Evolutionary conservation across 1,140 invertebrate genomes (phyloP).

Genomic region (Drosophila busckii): DNA sequence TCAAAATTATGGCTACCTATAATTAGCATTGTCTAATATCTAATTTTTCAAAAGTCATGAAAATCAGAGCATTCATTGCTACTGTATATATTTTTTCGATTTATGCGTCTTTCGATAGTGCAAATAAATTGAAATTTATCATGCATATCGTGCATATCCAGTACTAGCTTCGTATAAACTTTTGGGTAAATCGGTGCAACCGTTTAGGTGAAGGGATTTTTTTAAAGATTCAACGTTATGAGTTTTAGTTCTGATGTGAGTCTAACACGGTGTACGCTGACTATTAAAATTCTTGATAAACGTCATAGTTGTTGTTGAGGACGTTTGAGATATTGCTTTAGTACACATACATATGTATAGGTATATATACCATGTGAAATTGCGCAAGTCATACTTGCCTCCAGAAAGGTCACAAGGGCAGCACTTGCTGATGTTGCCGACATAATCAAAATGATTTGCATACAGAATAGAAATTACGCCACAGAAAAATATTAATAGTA

Average conservation of each 20-base stretch:
- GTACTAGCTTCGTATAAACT: slow-evolving; percentile 8
- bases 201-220: slow-evolving; percentile 49
- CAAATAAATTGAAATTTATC: slow-evolving; percentile 1
- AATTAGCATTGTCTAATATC: slow-evolving; percentile 34
- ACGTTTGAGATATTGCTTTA: background rate
- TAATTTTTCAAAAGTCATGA: slow-evolving; percentile 59
- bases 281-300: slow-evolving; percentile 24
- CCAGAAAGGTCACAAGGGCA: slow-evolving; percentile 36
- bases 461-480: slow-evolving; percentile 1
- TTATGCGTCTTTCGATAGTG: slow-evolving; percentile 5
- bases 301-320: slow-evolving; percentile 7
- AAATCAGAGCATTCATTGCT: slow-evolving; percentile 41
- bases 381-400: slow-evolving; percentile 23
- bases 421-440: background rate
- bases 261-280: slow-evolving; percentile 1
- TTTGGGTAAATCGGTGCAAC: slow-evolving; percentile 15
- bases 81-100: slow-evolving; percentile 23
- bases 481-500: slow-evolving; percentile 1
- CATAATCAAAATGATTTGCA: slow-evolving; percentile 46
- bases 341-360: background rate
- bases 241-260: slow-evolving; percentile 9
- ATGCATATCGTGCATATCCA: background rate
- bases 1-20: background rate
- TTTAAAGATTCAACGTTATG: slow-evolving; percentile 58
- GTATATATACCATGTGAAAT: slow-evolving; percentile 8